These are phyloP conservation scores for Paramormyrops hopkinsi DNA, from an alignment of 2,797 vertebrate genomes.

Conservation along the genomic window DNA sequence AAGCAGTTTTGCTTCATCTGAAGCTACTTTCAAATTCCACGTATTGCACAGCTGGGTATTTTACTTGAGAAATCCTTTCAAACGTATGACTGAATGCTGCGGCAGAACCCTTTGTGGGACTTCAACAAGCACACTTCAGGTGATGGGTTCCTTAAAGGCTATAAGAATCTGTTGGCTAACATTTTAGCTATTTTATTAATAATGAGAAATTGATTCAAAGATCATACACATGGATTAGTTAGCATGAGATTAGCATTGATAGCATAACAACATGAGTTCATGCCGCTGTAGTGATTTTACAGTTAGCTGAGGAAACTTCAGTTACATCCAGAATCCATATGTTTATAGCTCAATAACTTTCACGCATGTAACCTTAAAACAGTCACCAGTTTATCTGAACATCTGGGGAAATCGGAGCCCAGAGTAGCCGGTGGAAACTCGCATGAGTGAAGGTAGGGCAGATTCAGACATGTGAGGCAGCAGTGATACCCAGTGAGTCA, in stretches of 20 bases:
- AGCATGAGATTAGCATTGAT: background rate
- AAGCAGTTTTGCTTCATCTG: background rate
- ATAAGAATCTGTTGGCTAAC: background rate
- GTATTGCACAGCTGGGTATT: background rate
- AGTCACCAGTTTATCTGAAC: background rate
- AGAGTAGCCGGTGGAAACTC: background rate
- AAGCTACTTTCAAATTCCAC: background rate
- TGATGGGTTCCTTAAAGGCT: background rate
- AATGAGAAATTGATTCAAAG: background rate
- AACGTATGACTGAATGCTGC: background rate
- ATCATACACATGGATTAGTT: background rate
- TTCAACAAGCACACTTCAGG: background rate
- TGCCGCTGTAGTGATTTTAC: background rate
- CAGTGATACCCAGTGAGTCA: background rate
- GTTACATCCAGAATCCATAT: background rate
- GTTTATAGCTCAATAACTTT: background rate
- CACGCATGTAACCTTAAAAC: background rate
- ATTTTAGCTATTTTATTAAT: background rate
- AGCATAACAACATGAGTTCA: background rate
- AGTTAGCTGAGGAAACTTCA: background rate
- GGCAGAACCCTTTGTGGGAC: background rate
- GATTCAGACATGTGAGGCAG: background rate
- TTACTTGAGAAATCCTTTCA: background rate
- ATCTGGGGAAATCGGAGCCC: background rate
- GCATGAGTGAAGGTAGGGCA: background rate